phyloP scores from a whole-genome alignment of 2,113 vertebrate genomes.

The Aspidoscelis tigris region DNA sequence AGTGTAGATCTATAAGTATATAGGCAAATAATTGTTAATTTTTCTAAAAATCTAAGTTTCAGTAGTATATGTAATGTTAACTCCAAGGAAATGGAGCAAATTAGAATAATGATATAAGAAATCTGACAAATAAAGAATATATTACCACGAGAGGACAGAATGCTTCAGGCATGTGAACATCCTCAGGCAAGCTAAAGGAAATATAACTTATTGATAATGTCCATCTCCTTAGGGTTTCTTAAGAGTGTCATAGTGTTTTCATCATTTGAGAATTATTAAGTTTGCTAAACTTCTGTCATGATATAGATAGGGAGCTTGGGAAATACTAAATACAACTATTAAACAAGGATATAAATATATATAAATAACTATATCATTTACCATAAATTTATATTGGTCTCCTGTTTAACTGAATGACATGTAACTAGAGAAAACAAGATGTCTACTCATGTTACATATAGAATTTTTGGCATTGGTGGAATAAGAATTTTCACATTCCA shows the following conservation, averaged over 20 bases:
- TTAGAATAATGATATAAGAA: conserved; percentile 44
- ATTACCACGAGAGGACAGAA: conserved; percentile 59
- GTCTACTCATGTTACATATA: conserved; percentile 17
- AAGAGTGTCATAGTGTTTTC: conserved; percentile 49
- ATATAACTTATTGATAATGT: conserved; percentile 74
- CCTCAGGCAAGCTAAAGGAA: conserved; percentile 73
- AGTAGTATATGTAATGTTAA: conserved; percentile 9
- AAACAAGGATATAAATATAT: conserved; percentile 13
- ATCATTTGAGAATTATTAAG: conserved; percentile 49
- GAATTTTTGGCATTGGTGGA: conserved; percentile 27
- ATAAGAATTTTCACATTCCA: background rate
- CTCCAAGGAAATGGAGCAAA: conserved; percentile 2
- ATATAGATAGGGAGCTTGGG: conserved; percentile 32
- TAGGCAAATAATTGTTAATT: background rate
- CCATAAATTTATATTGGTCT: conserved; percentile 32
- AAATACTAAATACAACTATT: background rate
- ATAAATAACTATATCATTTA: conserved; percentile 33
- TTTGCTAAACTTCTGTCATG: conserved; percentile 42
- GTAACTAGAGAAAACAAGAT: conserved; percentile 19
- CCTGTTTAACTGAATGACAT: conserved; percentile 4
- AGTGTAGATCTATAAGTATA: conserved; percentile 4
- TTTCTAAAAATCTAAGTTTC: background rate
- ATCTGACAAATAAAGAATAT: conserved; percentile 50
- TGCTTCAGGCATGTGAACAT: conserved; percentile 73
- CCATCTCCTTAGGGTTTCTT: conserved; percentile 52